Evolutionary conservation across 2,113 vertebrate species (phyloP).

Genomic region (Caloenas nicobarica): DNA sequence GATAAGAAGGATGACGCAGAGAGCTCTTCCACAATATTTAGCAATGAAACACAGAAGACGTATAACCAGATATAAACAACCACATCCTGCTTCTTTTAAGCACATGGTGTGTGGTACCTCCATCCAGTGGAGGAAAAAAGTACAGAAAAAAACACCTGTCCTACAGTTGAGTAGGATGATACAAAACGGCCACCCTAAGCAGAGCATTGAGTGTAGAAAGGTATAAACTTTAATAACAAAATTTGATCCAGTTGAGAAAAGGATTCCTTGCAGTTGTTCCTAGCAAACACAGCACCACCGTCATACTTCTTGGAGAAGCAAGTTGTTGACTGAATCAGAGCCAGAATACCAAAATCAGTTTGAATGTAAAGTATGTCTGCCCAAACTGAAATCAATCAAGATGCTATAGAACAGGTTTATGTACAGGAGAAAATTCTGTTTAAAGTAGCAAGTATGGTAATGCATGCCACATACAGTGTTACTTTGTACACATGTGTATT

Average conservation of each 20-base stretch:
- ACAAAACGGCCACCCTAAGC: not conserved
- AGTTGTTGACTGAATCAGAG: not conserved
- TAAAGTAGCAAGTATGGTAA: not conserved
- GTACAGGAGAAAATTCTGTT: not conserved
- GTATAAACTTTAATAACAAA: not conserved
- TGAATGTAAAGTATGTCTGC: not conserved
- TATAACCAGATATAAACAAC: not conserved
- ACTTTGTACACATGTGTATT: not conserved
- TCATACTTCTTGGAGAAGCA: not conserved
- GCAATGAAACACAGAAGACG: not conserved
- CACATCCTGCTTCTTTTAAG: not conserved
- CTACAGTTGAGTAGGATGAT: not conserved
- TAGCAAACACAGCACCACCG: not conserved
- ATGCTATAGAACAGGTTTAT: not conserved
- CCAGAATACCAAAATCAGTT: not conserved
- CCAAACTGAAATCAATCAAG: not conserved
- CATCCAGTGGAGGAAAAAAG: not conserved
- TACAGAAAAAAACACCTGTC: not conserved
- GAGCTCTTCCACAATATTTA: not conserved
- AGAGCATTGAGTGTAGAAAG: not conserved
- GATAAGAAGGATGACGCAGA: not conserved
- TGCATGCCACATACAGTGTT: not conserved
- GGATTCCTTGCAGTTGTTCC: not conserved
- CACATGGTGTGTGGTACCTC: not conserved
- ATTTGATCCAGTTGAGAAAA: not conserved